Evolutionary conservation across 2,888 invertebrate species (phyloP).

Genomic region (Drosophila paramelanica): DNA sequence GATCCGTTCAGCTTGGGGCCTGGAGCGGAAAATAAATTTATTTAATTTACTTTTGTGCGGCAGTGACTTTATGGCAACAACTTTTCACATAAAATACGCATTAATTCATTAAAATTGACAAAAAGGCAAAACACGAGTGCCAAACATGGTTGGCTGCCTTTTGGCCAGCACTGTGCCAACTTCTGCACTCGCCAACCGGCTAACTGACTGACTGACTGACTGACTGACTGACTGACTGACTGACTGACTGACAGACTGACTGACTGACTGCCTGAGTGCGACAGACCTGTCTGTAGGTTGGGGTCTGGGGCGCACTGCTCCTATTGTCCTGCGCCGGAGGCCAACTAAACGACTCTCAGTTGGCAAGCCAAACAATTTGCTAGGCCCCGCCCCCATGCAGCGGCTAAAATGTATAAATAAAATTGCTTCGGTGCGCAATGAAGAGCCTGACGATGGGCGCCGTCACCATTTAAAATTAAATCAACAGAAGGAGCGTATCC

Average conservation of each 20-base stretch:
- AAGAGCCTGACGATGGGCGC: conserved; percentile 60
- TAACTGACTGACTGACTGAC: conserved; percentile 28
- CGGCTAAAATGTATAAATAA: conserved; percentile 67
- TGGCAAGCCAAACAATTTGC: conserved; percentile 75
- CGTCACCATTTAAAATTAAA: conserved; percentile 82
- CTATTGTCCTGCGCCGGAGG: conserved; percentile 62
- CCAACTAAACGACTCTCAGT: conserved; percentile 71
- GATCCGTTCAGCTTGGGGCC: conserved; percentile 9
- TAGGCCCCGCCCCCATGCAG: conserved; percentile 25
- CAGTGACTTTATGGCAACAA: conserved; percentile 48
- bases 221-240: conserved; percentile 28
- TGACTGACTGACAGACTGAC: conserved; percentile 26
- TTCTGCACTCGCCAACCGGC: conserved; percentile 37
- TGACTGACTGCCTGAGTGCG: conserved; percentile 35
- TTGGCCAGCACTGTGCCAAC: conserved; percentile 52
- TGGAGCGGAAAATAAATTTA: conserved; percentile 63
- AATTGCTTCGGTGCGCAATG: conserved; percentile 64
- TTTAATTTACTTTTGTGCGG: conserved; percentile 70
- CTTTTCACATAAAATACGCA: conserved; percentile 80
- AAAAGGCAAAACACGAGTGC: conserved; percentile 75
- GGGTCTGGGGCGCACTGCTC: conserved; percentile 11
- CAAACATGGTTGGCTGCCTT: conserved; percentile 63
- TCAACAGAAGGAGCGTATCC: conserved; percentile 70
- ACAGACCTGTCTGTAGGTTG: conserved; percentile 6
- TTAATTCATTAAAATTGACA: conserved; percentile 81